Evolutionary conservation across 1,140 invertebrate genomes (phyloP).

Genomic region (Brachionus plicatilis): DNA sequence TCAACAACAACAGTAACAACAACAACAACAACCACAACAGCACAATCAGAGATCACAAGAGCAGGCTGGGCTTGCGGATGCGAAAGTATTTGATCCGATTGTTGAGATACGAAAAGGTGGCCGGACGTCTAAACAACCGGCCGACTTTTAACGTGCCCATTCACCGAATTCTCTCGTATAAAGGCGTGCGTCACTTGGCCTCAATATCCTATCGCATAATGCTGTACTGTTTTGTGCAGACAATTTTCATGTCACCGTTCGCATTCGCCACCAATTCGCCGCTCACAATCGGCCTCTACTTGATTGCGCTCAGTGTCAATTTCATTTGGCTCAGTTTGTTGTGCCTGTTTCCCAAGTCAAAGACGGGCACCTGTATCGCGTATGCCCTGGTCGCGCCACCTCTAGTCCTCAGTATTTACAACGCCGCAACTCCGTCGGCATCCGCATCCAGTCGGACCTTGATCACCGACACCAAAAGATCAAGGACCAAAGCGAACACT

Average conservation of each 20-base stretch:
- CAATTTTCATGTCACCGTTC: constrained; percentile 45
- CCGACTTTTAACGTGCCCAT: constrained; percentile 41
- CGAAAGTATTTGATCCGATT: not conserved
- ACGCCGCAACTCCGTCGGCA: not conserved
- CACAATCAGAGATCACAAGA: not conserved
- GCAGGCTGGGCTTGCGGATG: not conserved
- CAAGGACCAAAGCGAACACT: not conserved
- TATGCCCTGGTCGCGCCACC: constrained; percentile 52
- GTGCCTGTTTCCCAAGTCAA: constrained; percentile 47
- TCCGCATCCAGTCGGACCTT: not conserved
- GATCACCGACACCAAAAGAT: not conserved
- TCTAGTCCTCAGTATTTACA: constrained; percentile 44
- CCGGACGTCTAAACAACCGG: not conserved
- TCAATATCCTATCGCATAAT: constrained; percentile 50
- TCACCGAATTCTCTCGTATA: constrained; percentile 50
- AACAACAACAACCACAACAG: no score
- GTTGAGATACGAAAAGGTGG: not conserved
- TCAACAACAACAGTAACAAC: no score
- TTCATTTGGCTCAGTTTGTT: constrained; percentile 49
- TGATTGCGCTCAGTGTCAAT: constrained; percentile 49
- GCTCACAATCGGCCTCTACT: constrained; percentile 47
- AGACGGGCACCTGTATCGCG: constrained; percentile 52
- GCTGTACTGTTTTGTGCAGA: constrained; percentile 47
- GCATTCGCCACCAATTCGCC: constrained; percentile 49
- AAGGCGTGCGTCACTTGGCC: constrained; percentile 52